Conservation (phyloP, 1,140 invertebrate species). For the Metaphire vulgaris region DNA sequence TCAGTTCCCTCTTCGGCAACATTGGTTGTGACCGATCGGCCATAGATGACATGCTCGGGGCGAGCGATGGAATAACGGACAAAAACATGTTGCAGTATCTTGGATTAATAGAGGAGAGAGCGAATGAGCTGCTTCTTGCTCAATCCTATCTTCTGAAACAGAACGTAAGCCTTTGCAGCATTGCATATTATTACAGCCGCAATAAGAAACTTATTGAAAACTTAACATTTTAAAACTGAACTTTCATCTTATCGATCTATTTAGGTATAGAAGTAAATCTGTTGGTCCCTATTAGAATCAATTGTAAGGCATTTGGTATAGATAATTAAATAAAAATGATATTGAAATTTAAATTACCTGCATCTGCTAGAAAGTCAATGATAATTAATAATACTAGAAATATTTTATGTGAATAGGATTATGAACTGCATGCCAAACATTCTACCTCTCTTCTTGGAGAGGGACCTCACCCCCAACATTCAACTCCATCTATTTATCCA, state of each 20-base stretch:
- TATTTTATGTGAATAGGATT: too few relatives aligned
- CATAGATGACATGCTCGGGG: slow-evolving; percentile 51
- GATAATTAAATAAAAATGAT: too few relatives aligned
- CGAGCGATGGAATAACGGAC: slow-evolving; percentile 47
- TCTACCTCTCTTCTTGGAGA: neutral
- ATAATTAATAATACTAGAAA: too few relatives aligned
- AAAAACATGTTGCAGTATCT: slow-evolving; percentile 52
- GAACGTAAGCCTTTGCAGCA: slow-evolving; percentile 40
- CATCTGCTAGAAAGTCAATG: too few relatives aligned
- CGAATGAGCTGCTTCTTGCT: slow-evolving; percentile 49
- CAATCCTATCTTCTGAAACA: slow-evolving; percentile 39
- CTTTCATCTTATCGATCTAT: too few relatives aligned
- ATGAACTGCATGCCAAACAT: neutral
- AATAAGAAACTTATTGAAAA: too few relatives aligned
- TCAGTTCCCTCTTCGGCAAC: slow-evolving; percentile 51
- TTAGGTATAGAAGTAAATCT: too few relatives aligned
- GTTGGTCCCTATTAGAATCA: too few relatives aligned
- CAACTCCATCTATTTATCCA: neutral
- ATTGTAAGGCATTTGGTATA: too few relatives aligned
- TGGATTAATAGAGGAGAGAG: slow-evolving; percentile 51
- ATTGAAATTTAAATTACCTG: too few relatives aligned
- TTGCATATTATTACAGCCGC: too few relatives aligned
- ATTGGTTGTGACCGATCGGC: slow-evolving; percentile 49
- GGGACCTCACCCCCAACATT: neutral
- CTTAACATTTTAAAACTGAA: too few relatives aligned